Base-by-base conservation (phyloP, 2,797 vertebrate species). In the Centropyge bicolor region DNA sequence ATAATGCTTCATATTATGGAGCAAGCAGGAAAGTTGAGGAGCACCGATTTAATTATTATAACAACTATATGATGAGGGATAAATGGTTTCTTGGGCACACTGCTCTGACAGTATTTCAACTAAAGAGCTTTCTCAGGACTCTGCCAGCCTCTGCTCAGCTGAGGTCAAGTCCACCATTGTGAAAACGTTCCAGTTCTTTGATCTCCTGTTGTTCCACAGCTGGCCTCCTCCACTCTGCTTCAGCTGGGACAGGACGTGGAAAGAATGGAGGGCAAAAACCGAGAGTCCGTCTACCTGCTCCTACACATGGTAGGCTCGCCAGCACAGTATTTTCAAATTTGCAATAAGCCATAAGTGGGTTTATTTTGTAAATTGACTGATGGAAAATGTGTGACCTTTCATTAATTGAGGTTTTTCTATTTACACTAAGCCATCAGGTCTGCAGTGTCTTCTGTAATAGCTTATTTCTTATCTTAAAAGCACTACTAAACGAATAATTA, bases 211-310 rank as follows among this genome's bases (percentile, higher is more conserved):
- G 7, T 72, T 78, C 62, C 63, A 12, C 91, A 99, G 98, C 77
- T 98, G 92, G 97, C 97, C 20, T 99, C 98, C 1, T 92, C 95
- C 71, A 94, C 95, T 76, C 94, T 99, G 78, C 95, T 99, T 80
- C 97, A 98, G 77, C 92, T 98, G 80, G 97, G 97, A 74, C 97
- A 98, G 93, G 97, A 97, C 38, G 84, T 92, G 16, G 98, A 98
- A 63, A 95, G 88, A 78, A 35, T 87, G 19, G 96, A 97, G 55
- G 89, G 87, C 68, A 97, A 96, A 92, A 97, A 98, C 93, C 85
- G 97, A 62, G 98, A 98, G 75, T 97, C 98, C 3, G n/a, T 99
- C 83, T 97, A 95, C 88, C 92, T 99, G 72, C 95, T 99, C 45
- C 93, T 98, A 73, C 95, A 98, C 82, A 94, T 96, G 96, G 98